phyloP scores from a whole-genome alignment of 2,113 vertebrate species.

The Lates calcarifer region DNA sequence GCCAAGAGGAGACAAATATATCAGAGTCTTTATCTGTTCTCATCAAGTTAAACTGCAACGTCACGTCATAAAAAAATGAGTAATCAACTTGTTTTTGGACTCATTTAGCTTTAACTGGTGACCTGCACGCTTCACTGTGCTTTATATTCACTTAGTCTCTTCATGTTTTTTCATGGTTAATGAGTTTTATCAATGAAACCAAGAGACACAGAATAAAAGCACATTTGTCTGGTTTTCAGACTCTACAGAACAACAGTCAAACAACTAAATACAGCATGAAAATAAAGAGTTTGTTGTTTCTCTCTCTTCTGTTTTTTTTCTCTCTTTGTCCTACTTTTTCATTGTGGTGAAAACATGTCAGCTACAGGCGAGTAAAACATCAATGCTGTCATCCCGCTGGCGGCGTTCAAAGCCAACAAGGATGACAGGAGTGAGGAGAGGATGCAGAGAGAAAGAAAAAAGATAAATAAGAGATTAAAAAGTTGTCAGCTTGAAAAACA shows the following conservation, averaged over 20 bases:
- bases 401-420: background rate
- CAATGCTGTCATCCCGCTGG: background rate
- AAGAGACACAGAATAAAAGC: no score
- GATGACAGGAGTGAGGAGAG: background rate
- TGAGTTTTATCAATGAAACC: no score
- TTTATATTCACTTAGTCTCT: background rate
- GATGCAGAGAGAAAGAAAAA: background rate
- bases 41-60: background rate
- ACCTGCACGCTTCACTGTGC: no score
- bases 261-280: slow-evolving; percentile 1
- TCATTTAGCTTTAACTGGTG: no score
- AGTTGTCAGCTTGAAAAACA: background rate
- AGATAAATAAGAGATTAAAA: background rate
- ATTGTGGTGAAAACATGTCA: background rate
- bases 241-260: background rate
- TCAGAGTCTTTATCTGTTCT: background rate
- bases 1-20: background rate
- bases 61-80: background rate
- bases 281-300: background rate
- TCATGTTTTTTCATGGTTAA: background rate
- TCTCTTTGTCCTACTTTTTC: slow-evolving; percentile 5
- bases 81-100: no score
- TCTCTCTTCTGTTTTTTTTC: background rate
- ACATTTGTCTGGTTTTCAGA: background rate
- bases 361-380: background rate